phyloP scores from a whole-genome alignment of 1,140 invertebrate species.

The Drosophila takahashii region DNA sequence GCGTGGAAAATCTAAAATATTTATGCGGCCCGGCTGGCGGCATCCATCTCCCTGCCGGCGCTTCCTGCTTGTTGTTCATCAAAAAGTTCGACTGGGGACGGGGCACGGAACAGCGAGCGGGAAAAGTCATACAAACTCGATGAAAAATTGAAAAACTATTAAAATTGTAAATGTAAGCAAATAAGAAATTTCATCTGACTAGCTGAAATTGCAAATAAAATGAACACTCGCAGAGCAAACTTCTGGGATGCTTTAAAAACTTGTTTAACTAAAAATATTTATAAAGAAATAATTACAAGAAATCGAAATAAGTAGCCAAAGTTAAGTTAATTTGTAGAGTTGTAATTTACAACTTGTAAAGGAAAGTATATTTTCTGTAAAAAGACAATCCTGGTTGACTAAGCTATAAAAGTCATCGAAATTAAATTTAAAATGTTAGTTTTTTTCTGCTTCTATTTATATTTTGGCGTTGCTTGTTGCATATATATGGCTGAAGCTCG shows the following conservation, averaged over 20 bases:
- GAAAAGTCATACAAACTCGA: slow-evolving; percentile 63
- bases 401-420: slow-evolving; percentile 5
- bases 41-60: slow-evolving; percentile 43
- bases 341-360: too few relatives aligned
- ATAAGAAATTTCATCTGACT: slow-evolving; percentile 16
- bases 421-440: slow-evolving; percentile 28
- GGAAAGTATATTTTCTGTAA: too few relatives aligned
- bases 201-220: slow-evolving; percentile 15
- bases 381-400: background rate
- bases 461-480: slow-evolving; percentile 13
- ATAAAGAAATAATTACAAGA: background rate
- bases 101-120: background rate
- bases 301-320: too few relatives aligned
- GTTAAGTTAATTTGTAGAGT: too few relatives aligned
- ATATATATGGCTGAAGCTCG: slow-evolving; percentile 17
- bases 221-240: background rate
- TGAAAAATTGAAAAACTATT: slow-evolving; percentile 59
- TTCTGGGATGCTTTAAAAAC: background rate
- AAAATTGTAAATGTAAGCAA: slow-evolving; percentile 56
- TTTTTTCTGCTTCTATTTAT: slow-evolving; percentile 20
- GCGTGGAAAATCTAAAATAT: slow-evolving; percentile 75
- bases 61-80: slow-evolving; percentile 60
- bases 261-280: background rate
- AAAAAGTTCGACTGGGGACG: slow-evolving; percentile 53
- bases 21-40: slow-evolving; percentile 66